These are phyloP conservation scores for Zeugodacus cucurbitae DNA, from an alignment of 1,140 invertebrate species.

Conservation along the genomic window DNA sequence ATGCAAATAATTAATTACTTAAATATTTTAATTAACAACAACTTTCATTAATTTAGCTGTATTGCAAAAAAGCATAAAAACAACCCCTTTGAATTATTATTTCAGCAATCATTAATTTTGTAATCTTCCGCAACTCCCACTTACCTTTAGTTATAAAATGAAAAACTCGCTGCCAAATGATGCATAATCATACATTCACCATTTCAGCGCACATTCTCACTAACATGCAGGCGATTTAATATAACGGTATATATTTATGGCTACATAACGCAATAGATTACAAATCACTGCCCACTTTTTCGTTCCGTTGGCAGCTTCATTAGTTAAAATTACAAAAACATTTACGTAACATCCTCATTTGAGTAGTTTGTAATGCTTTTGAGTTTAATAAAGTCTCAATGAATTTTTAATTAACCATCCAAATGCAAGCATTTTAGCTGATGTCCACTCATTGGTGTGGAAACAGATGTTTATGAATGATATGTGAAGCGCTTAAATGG, in stretches of 20 bases:
- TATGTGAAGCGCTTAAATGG: not conserved
- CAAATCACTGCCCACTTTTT: not conserved
- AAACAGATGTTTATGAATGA: not conserved
- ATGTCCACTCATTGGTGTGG: not conserved
- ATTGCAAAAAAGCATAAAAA: not conserved
- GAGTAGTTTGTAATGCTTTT: not conserved
- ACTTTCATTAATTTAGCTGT: no score
- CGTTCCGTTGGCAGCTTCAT: not conserved
- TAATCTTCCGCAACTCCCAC: not conserved
- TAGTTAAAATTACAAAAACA: not conserved
- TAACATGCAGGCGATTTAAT: not conserved
- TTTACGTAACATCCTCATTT: not conserved
- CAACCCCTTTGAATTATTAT: no score
- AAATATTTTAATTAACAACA: not conserved
- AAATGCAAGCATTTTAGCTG: not conserved
- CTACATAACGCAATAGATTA: not conserved
- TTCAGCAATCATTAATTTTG: not conserved
- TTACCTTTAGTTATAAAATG: not conserved
- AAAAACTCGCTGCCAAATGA: not conserved
- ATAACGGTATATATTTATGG: not conserved
- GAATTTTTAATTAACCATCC: not conserved
- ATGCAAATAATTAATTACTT: no score
- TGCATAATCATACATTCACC: not conserved
- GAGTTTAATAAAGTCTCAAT: not conserved
- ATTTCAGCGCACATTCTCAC: not conserved